Conservation (phyloP, 1,140 invertebrate genomes). For the Plutomurus gul region DNA sequence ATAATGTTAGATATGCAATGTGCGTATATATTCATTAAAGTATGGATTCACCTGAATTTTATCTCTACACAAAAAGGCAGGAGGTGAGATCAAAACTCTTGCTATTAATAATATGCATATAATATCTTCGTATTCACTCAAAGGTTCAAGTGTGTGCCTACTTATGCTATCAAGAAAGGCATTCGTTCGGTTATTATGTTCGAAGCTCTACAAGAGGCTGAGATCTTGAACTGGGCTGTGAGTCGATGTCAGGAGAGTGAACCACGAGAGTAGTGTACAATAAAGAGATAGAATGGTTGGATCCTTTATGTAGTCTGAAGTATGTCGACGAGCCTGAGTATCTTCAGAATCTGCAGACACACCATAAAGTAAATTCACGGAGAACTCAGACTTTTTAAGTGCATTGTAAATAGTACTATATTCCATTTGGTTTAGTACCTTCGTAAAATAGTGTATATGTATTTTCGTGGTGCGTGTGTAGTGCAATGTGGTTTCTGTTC, state of each 20-base stretch:
- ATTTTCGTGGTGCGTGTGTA: conserved; percentile 5
- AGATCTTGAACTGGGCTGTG: neutral
- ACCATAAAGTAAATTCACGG: conserved; percentile 40
- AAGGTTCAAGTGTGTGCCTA: too few relatives aligned
- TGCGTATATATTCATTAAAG: too few relatives aligned
- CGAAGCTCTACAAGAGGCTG: conserved; percentile 15
- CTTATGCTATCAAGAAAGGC: too few relatives aligned
- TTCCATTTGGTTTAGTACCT: conserved; percentile 30
- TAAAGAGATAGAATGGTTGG: neutral
- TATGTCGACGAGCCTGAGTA: neutral
- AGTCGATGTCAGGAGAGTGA: neutral
- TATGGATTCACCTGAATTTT: too few relatives aligned
- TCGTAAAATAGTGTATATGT: neutral
- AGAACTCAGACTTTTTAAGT: conserved; percentile 41
- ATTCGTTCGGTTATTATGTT: too few relatives aligned
- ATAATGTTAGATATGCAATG: too few relatives aligned
- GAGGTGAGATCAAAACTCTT: too few relatives aligned
- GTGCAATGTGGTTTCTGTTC: neutral
- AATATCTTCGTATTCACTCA: too few relatives aligned
- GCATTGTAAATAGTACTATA: conserved; percentile 42
- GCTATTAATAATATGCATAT: too few relatives aligned
- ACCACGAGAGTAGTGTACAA: neutral
- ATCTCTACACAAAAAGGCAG: too few relatives aligned
- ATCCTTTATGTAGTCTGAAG: conserved; percentile 13
- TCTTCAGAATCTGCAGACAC: conserved; percentile 33